phyloP scores from a whole-genome alignment of 2,113 vertebrate genomes.

The Heptranchias perlo region DNA sequence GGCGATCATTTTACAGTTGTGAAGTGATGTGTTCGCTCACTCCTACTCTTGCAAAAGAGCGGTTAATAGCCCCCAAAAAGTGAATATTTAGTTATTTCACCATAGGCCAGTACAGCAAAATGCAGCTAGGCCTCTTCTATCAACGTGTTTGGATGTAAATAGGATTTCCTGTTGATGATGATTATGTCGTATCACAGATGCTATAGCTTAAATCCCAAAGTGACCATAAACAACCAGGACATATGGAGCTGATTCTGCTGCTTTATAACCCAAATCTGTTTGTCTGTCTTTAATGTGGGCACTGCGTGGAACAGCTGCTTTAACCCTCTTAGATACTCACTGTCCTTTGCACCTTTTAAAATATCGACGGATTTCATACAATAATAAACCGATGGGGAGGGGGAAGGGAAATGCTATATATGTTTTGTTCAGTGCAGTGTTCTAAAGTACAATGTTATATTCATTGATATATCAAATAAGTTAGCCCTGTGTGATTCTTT shows the following conservation, averaged over 20 bases:
- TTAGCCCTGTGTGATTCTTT: neutral
- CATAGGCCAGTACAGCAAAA: neutral
- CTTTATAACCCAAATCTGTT: conserved; percentile 4
- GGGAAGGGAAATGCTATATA: neutral
- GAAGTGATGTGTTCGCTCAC: neutral
- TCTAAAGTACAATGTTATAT: neutral
- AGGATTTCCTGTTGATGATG: conserved; percentile 34
- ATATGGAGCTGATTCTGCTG: conserved; percentile 18
- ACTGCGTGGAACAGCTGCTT: neutral
- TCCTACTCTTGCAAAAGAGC: neutral
- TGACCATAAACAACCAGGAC: conserved; percentile 31
- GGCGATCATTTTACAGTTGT: neutral
- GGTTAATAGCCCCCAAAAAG: too few species aligned
- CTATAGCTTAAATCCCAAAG: conserved; percentile 26
- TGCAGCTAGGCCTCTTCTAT: neutral
- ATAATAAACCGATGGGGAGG: neutral
- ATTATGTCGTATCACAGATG: conserved; percentile 20
- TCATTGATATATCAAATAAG: neutral
- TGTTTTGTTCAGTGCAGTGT: neutral
- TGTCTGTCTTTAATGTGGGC: neutral
- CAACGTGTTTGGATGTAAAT: conserved; percentile 22
- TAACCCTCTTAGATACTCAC: neutral
- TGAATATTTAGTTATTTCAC: neutral
- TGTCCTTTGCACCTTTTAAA: neutral
- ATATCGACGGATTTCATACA: neutral